phyloP scores from a whole-genome alignment of 2,113 vertebrate species.

The Cettia cetti region DNA sequence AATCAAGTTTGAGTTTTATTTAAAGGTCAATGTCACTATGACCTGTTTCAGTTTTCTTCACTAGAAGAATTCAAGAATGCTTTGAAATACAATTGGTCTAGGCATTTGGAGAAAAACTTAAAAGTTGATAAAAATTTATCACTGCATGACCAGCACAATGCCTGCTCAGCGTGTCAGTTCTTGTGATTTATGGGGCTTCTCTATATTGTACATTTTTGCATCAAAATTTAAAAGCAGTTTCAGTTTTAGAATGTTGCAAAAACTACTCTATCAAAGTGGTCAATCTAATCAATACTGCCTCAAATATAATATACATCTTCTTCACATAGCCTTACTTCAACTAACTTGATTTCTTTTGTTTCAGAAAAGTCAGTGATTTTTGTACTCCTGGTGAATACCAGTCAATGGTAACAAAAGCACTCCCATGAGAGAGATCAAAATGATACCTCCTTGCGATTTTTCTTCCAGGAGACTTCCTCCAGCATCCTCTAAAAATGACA shows the following conservation, averaged over 20 bases:
- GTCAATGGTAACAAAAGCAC: neutral
- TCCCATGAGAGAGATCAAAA: neutral
- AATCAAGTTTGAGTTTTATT: slow-evolving; percentile 13
- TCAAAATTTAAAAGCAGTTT: neutral
- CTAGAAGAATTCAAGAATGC: neutral
- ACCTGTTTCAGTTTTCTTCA: slow-evolving; percentile 13
- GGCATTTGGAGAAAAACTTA: neutral
- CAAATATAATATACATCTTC: neutral
- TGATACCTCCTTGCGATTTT: neutral
- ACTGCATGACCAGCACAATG: neutral
- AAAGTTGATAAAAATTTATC: neutral
- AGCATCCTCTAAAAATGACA: neutral
- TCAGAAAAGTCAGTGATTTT: neutral
- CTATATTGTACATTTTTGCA: neutral
- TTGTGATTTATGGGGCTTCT: neutral
- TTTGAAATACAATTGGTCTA: neutral
- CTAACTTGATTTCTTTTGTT: neutral
- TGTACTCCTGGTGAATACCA: neutral
- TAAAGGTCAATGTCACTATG: slow-evolving; percentile 17
- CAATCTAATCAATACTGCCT: neutral
- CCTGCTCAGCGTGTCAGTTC: neutral
- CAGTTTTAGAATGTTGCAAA: neutral
- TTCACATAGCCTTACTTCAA: neutral
- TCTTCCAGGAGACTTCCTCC: neutral
- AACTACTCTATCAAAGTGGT: neutral